These are phyloP conservation scores for Paramacrobiotus metropolitanus DNA, from an alignment of 1,140 invertebrate genomes.

Conservation along the genomic window DNA sequence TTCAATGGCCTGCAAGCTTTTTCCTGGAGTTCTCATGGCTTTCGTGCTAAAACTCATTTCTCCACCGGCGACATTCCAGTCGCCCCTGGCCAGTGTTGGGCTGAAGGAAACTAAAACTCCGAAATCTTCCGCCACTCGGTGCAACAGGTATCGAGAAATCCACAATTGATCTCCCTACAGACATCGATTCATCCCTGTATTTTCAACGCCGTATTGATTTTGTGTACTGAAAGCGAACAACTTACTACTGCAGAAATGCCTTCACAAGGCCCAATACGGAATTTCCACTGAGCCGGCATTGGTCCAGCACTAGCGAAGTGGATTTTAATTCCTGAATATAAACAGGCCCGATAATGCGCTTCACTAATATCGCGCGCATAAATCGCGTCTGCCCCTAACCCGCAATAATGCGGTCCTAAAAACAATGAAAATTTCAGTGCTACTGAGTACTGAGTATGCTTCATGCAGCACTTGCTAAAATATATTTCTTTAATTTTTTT, in stretches of 20 bases:
- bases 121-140: conserved; percentile 69
- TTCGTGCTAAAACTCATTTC: conserved; percentile 69
- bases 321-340: conserved; percentile 56
- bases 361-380: conserved; percentile 80
- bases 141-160: conserved; percentile 52
- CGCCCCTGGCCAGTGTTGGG: conserved; percentile 56
- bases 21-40: conserved; percentile 36
- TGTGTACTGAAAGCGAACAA: no score
- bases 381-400: conserved; percentile 75
- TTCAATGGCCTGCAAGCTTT: conserved; percentile 12
- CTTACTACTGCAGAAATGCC: conserved; percentile 51
- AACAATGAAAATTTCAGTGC: no score
- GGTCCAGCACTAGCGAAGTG: conserved; percentile 78
- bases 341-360: conserved; percentile 38
- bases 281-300: conserved; percentile 53
- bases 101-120: conserved; percentile 66
- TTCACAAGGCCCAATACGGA: conserved; percentile 40
- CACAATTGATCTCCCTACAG: conserved; percentile 58
- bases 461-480: no score
- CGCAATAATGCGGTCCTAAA: conserved; percentile 75
- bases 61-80: conserved; percentile 78
- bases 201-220: no score
- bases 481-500: no score
- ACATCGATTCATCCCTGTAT: no score
- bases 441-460: no score